Evolutionary conservation across 2,888 invertebrate genomes (phyloP), one percentile per base, ranked within the genome.

Genomic region (Volucella bombylans): DNA sequence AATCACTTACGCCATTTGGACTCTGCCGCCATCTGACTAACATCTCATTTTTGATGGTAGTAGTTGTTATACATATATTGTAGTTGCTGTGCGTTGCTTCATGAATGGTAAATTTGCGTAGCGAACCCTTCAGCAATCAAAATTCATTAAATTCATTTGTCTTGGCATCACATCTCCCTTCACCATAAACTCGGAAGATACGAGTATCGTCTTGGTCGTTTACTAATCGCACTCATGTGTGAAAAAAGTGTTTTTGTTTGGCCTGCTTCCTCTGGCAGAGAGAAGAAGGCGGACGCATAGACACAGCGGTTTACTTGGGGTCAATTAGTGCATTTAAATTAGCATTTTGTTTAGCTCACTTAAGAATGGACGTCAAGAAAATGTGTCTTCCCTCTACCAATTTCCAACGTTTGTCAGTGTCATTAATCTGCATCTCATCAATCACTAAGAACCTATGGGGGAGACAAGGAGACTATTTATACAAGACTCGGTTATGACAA

Each of bases 381-480:
- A 54, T 64, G 57, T 49, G 41, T 38, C 55, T 54, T 49, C 50
- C 52, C 18, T 45, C 52, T 31, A 8, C 55, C n/a, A 12, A n/a
- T 12, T 43, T 10, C 2, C 9, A 52, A 43, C 43, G 49, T 62
- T 47, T 76, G 85, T 72, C 80, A 80, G 80, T 80, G 85, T 72
- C 85, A 81, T 85, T 85, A 85, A 85, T 85, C 85, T 85, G 85
- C 85, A 85, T 85, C 85, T 72, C 85, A 85, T 85, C 85, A 85
- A 85, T 85, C 85, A 85, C 85, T 77, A 65, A 81, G 47, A 59
- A 64, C 65, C 43, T 67, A 57, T 12, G 71, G 69, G 61, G 59
- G 68, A 55, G 72, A 57, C 49, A 61, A 62, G 62, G 62, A 9
- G 80, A 68, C 31, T 71, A 77, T 73, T 78, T 78, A 82, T 73